phyloP scores from a whole-genome alignment of 2,888 invertebrate species.

The Seira musarum region DNA sequence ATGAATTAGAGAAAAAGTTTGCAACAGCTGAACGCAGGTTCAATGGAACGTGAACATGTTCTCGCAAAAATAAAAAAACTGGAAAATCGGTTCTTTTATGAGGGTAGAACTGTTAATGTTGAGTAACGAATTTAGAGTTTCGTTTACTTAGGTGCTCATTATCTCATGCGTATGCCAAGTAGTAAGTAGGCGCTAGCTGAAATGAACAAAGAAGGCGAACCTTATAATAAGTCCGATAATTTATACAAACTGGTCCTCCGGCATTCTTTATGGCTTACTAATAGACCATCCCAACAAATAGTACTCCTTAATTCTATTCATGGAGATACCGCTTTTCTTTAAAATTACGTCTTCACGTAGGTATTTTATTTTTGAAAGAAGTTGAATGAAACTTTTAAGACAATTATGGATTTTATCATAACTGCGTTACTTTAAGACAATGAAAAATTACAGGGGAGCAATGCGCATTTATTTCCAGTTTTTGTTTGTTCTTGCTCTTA shows the following conservation, averaged over 20 bases:
- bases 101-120: no score
- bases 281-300: background rate
- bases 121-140: no score
- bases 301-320: background rate
- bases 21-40: no score
- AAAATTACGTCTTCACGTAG: background rate
- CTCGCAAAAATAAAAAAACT: no score
- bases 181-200: background rate
- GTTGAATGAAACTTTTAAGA: background rate
- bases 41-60: no score
- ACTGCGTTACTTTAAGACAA: background rate
- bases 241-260: background rate
- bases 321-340: background rate
- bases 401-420: no score
- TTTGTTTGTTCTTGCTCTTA: background rate
- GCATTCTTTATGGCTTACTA: background rate
- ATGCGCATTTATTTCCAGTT: background rate
- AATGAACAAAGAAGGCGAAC: background rate
- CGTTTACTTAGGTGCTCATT: background rate
- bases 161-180: background rate
- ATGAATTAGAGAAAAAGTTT: no score
- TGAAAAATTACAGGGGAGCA: background rate
- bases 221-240: background rate
- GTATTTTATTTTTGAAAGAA: background rate
- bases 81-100: no score